Base-by-base conservation (phyloP, 2,113 vertebrate species). In the Podilymbus podiceps region DNA sequence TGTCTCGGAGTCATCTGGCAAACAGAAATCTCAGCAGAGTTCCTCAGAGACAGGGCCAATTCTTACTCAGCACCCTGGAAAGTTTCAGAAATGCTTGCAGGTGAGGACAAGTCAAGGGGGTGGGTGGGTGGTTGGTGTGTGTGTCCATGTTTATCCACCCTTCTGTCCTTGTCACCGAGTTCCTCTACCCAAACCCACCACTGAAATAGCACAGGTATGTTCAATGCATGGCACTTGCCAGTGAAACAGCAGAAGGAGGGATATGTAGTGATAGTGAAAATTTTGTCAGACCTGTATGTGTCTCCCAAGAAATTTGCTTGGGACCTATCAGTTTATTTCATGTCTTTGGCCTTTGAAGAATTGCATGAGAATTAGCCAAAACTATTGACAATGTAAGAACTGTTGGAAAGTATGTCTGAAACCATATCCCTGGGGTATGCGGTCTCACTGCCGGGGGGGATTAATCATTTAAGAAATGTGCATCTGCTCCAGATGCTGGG, bases 11-110 rank as follows among this genome's bases (percentile, higher is more conserved):
- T 81, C 95, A 95, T 4, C 8, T 44, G 10, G 74, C 74, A 76
- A 95, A 85, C 40, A 97, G 93, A 88, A 94, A 74, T 79, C 94
- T 87, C 14, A 92, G 90, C 79, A 98, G 93, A 95, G 92, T 72
- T 72, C 62, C 95, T 90, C 94, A 93, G 96, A 97, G 33, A 85
- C 95, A 97, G 20, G 97, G 97, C 52, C 97, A 80, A 5, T 98
- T 99, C 96, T 98, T 99, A 42, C 97, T 99, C 47, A 98, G 95
- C 77, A 96, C 98, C 9, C 96, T 99, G 93, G 91, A 98, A 81
- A 98, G 98, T 94, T 99, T 99, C 97, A 98, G 98, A 90, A 98
- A 98, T 72, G 99, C 99, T 92, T 99, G 99, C 98, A 99, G 99
- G 99, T 99, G 87, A 98, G 98, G 92, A 50, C 38, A 76, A 63